Evolutionary conservation across 2,113 vertebrate genomes (phyloP), one percentile per base, ranked within the genome.

Genomic region (Tachysurus fulvidraco): DNA sequence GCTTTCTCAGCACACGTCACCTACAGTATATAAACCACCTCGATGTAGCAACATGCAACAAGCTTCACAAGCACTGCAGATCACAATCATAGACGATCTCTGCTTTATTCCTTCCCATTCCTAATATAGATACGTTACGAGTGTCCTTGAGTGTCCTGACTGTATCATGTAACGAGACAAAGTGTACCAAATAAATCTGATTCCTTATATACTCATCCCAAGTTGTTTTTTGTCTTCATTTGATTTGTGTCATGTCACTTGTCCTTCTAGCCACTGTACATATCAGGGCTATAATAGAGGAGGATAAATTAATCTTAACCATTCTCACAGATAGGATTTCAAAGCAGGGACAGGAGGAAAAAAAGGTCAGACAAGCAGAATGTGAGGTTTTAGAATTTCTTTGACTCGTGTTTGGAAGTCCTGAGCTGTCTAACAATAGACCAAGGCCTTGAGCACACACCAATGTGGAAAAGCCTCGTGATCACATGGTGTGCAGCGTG

Each of bases 351-450:
- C 25, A 41, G 5, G 57, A 78, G 23, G 11, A 21, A 14, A 78
- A 57, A 82, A 65, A 86, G 81, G 77, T 65, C 19, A 77, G 50
- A 83, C 65, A 13, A 79, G 69, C n/a, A 87, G 86, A 91, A 91
- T 85, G 71, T 83, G 46, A 62, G 55, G 62, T 89, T 91, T 91
- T 82, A 73, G 86, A 88, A 89, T 84, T 91, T 88, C 79, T 89
- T 60, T 88, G 88, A 89, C 83, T 89, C 84, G 54, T 86, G 87
- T 89, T 76, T 84, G 78, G 73, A 82, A 23, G 87, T 86, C 52
- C 78, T 83, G 81, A 81, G 83, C 81, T n/a, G 88, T 88, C 94
- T 94, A 94, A 95, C 94, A 95, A 94, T 94, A 94, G 93, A 90
- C 89, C 28, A 74, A 83, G 85, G 76, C 84, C 87, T 86, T 86